phyloP scores from a whole-genome alignment of 2,113 vertebrate genomes.

The Corythaeola cristata region DNA sequence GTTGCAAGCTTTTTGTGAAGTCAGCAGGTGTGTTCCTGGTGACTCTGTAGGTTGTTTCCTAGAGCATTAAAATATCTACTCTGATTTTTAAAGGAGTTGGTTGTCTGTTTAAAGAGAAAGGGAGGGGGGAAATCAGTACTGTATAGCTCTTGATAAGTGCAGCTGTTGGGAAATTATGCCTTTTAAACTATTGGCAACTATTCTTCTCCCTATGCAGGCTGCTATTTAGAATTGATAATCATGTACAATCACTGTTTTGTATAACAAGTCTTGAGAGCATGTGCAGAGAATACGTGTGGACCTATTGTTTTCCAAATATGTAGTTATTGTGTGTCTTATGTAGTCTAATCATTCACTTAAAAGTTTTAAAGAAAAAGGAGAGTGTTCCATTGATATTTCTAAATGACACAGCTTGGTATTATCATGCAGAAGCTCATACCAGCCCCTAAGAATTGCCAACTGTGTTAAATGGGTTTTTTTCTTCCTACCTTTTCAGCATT shows the following conservation, averaged over 20 bases:
- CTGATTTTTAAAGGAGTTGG: background rate
- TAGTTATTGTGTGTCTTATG: background rate
- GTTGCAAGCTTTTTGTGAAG: background rate
- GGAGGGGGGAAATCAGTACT: no score
- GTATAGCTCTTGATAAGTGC: background rate
- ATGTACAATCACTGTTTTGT: background rate
- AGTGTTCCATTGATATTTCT: background rate
- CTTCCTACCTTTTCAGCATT: conserved; percentile 82
- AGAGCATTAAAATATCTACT: background rate
- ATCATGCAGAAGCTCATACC: background rate
- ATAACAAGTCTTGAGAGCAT: background rate
- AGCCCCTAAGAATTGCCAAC: background rate
- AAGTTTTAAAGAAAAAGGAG: background rate
- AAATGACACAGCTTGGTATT: background rate
- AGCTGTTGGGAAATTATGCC: background rate
- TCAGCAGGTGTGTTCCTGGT: background rate
- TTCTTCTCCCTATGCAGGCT: background rate
- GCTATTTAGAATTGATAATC: background rate
- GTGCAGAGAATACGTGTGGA: background rate
- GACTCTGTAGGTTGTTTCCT: background rate
- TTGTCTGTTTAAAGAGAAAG: background rate
- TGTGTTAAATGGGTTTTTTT: background rate
- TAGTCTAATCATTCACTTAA: background rate
- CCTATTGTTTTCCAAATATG: background rate
- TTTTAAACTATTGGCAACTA: background rate